Evolutionary conservation across 2,113 vertebrate genomes (phyloP).

Genomic region (Caranx melampygus): DNA sequence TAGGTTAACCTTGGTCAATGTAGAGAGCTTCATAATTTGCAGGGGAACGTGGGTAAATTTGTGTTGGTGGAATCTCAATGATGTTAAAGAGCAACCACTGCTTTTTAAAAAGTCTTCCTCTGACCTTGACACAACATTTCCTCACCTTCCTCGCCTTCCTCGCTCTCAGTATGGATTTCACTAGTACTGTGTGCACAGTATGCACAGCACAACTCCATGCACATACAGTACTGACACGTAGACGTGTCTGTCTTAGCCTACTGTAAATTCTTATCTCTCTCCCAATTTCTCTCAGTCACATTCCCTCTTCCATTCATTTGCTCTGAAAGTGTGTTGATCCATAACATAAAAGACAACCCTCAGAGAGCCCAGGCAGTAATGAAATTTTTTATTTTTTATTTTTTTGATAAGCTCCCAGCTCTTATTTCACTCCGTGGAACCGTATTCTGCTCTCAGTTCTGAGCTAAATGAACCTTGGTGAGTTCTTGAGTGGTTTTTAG

Average conservation of each 20-base stretch:
- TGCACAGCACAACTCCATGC: constrained; percentile 13
- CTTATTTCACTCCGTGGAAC: constrained; percentile 22
- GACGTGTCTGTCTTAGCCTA: neutral
- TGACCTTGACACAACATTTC: constrained; percentile 10
- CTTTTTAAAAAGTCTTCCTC: neutral
- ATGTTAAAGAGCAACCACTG: neutral
- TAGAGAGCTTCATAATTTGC: neutral
- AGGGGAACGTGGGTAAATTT: neutral
- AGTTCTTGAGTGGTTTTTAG: constrained; percentile 35
- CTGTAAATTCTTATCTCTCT: constrained; percentile 30
- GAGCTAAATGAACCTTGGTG: constrained; percentile 48
- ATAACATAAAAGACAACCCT: constrained; percentile 69
- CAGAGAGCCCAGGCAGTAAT: constrained; percentile 63
- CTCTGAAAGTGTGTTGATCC: constrained; percentile 69
- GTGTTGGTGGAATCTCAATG: neutral
- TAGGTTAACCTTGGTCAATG: neutral
- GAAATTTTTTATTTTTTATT: constrained; percentile 19
- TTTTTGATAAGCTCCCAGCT: constrained; percentile 48
- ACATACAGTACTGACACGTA: neutral
- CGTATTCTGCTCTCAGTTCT: constrained; percentile 41
- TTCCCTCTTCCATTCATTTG: constrained; percentile 52
- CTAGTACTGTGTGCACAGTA: neutral
- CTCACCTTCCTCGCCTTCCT: neutral
- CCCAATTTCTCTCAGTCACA: constrained; percentile 33
- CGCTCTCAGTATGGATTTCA: neutral